Evolutionary conservation across 1,140 invertebrate species (phyloP).

Genomic region (Drosophila kepulauana): DNA sequence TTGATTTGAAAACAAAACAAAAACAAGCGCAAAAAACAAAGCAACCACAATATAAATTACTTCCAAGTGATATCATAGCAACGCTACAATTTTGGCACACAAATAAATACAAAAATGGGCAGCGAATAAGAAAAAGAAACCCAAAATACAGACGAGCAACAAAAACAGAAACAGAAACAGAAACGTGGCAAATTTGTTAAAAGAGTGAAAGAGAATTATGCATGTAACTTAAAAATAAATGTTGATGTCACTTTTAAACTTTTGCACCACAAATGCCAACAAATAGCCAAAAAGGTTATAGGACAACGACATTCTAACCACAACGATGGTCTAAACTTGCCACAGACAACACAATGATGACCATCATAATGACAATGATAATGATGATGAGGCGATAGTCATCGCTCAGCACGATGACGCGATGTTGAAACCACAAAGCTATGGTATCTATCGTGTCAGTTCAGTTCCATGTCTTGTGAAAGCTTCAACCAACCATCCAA

Average conservation of each 20-base stretch:
- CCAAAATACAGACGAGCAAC: conserved; percentile 36
- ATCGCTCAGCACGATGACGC: conserved; percentile 31
- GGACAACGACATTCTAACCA: conserved; percentile 72
- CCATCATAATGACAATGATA: conserved; percentile 7
- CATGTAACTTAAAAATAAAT: conserved; percentile 77
- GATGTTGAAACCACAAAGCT: conserved; percentile 36
- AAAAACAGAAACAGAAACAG: background rate
- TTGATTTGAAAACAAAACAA: conserved; percentile 14
- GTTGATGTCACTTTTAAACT: conserved; percentile 74
- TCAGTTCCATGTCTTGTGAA: conserved; percentile 57
- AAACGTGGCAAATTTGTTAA: conserved; percentile 19
- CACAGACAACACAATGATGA: background rate
- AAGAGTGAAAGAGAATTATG: conserved; percentile 39
- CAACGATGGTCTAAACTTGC: conserved; percentile 13
- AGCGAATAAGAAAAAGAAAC: conserved; percentile 55
- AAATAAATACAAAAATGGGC: conserved; percentile 72
- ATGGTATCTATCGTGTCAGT: conserved; percentile 20
- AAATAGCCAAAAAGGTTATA: conserved; percentile 71
- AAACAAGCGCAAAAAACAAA: conserved; percentile 41
- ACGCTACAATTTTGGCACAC: conserved; percentile 71
- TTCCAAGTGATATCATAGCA: conserved; percentile 72
- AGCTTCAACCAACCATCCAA: conserved; percentile 42
- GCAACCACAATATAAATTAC: conserved; percentile 54
- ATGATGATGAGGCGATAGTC: conserved; percentile 30
- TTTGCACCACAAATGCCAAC: conserved; percentile 33